Base-by-base conservation (phyloP, 2,888 invertebrate genomes). In the Nomada hirtipes region DNA sequence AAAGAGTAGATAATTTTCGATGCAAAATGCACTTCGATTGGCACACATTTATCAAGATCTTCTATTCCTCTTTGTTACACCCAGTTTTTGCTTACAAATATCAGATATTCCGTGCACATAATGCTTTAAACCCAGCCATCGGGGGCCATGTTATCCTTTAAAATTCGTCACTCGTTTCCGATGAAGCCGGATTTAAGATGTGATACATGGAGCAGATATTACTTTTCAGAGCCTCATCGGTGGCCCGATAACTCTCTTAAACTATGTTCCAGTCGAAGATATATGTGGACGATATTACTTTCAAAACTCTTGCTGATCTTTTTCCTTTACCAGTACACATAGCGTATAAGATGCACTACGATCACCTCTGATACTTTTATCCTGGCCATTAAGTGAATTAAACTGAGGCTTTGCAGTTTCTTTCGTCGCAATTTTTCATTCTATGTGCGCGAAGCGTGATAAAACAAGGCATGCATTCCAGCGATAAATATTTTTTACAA, bases 151-250 rank as follows among this genome's bases (percentile, higher is more conserved):
- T 52, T 52, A 65, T 71, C 64, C 59, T 42, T 20, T 36, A 20
- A 42, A 52, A 71, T 76, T 59, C 52, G 64, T 65, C 71, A 50
- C 20, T 55, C 47, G 55, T 42, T 55, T 13, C 61, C 65, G 23
- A 53, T 20, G 73, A 60, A 67, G 44, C 72, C 67, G 60, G 67
- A 67, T 60, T 73, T 61, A 68, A 78, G 57, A 74, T 23, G 42
- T 64, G 64, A 71, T 63, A 57, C 74, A 69, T 57, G 74, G 50
- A 36, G 53, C 55, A 65, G 73, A 73, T 74, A 69, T 74, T 78
- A 69, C 74, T 68, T 74, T 79, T 59, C 69, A 52, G 57, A 64
- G 52, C n/a, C 57, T 69, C 63, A 52, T 68, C 74, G 57, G n/a
- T 11, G 67, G 20, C 47, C 53, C 60, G 60, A 53, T 73, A 77